Conservation (phyloP, 1,140 invertebrate species). For the Papilio polytes region DNA sequence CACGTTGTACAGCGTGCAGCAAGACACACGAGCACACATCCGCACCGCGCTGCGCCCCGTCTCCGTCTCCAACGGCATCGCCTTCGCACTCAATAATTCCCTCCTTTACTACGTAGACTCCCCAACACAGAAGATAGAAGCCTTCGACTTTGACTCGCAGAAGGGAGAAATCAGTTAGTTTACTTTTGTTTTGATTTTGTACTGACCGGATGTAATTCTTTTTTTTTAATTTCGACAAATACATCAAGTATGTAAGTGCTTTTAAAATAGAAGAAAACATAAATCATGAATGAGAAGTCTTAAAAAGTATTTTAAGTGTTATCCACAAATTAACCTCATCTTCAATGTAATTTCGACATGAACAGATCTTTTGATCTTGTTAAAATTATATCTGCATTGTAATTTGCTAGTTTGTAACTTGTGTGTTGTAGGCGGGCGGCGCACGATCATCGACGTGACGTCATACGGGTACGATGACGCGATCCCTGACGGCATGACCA, state of each 20-base stretch:
- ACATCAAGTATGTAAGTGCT: no score
- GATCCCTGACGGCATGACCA: conserved; percentile 89
- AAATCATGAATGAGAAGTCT: no score
- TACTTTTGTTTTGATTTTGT: conserved; percentile 8
- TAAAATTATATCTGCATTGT: no score
- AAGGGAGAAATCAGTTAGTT: conserved; percentile 86
- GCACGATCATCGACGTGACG: conserved; percentile 78
- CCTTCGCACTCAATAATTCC: conserved; percentile 88
- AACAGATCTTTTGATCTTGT: no score
- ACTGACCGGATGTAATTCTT: background rate
- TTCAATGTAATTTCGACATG: no score
- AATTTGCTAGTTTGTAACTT: no score
- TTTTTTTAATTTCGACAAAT: no score
- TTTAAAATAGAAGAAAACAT: no score
- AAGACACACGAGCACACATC: conserved; percentile 49
- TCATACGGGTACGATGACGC: conserved; percentile 75
- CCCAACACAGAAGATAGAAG: conserved; percentile 84
- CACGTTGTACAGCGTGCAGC: conserved; percentile 62
- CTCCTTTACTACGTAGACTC: conserved; percentile 89
- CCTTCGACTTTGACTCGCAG: conserved; percentile 87
- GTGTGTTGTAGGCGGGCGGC: conserved; percentile 56
- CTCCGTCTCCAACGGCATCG: conserved; percentile 89
- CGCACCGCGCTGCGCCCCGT: conserved; percentile 70
- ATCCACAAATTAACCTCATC: no score
- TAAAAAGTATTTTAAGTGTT: no score